phyloP scores from a whole-genome alignment of 2,888 invertebrate species.

The Salpingus planirostris region DNA sequence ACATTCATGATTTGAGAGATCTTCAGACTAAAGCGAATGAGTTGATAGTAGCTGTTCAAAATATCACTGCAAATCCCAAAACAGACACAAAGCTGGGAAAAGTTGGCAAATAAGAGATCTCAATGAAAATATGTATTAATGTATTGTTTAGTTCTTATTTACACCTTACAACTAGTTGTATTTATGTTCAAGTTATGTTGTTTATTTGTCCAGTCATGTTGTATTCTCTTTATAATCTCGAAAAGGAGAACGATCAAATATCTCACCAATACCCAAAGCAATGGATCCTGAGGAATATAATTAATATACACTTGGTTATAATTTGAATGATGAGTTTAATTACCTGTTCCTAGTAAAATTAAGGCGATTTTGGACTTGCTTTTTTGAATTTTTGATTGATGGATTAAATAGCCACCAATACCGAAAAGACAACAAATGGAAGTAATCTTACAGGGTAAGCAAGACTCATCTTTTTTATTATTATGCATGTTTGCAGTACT shows the following conservation, averaged over 20 bases:
- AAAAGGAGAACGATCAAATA: slow-evolving; percentile 34
- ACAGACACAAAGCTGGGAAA: slow-evolving; percentile 91
- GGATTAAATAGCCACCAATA: slow-evolving; percentile 34
- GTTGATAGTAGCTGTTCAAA: slow-evolving; percentile 85
- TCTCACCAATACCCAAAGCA: slow-evolving; percentile 33
- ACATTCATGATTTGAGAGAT: slow-evolving; percentile 74
- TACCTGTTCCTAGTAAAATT: slow-evolving; percentile 31
- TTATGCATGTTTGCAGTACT: no score
- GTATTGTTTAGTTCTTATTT: slow-evolving; percentile 6
- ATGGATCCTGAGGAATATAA: slow-evolving; percentile 26
- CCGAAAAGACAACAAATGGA: slow-evolving; percentile 30
- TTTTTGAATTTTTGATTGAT: slow-evolving; percentile 19
- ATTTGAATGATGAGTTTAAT: slow-evolving; percentile 2
- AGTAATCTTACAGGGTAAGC: slow-evolving; percentile 34
- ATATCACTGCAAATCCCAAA: slow-evolving; percentile 90
- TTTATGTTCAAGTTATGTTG: no score
- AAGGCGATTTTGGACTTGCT: slow-evolving; percentile 24
- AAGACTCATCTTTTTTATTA: slow-evolving; percentile 20
- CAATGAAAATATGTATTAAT: slow-evolving; percentile 4
- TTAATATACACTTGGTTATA: slow-evolving; percentile 5
- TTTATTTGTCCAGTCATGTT: no score
- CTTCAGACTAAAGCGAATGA: slow-evolving; percentile 93
- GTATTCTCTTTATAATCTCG: slow-evolving; percentile 17
- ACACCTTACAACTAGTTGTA: slow-evolving; percentile 5
- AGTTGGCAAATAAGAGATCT: slow-evolving; percentile 59